Evolutionary conservation across 2,888 invertebrate genomes (phyloP).

Genomic region (Diabrotica balteata): DNA sequence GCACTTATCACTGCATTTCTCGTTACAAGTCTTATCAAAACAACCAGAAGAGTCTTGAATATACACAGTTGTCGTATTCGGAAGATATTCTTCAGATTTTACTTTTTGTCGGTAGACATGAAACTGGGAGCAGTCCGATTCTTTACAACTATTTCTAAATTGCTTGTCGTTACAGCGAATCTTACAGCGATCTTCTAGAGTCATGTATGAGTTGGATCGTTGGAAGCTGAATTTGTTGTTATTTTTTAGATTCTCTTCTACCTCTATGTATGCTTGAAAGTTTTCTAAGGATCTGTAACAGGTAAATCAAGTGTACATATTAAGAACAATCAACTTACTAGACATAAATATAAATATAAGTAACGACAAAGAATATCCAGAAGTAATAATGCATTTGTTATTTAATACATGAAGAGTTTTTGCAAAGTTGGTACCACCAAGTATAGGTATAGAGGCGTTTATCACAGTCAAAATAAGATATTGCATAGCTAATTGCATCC

Average conservation of each 20-base stretch:
- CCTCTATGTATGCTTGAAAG: slow-evolving; percentile 53
- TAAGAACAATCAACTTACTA: no score
- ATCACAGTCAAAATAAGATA: no score
- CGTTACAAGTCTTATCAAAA: slow-evolving; percentile 23
- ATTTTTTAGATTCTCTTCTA: slow-evolving; percentile 34
- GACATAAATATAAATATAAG: no score
- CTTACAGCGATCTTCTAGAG: slow-evolving; percentile 48
- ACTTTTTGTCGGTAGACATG: slow-evolving; percentile 46
- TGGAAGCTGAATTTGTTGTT: slow-evolving; percentile 43
- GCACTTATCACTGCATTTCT: slow-evolving; percentile 40
- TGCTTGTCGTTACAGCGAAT: slow-evolving; percentile 36
- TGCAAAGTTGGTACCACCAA: no score
- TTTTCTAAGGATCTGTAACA: slow-evolving; percentile 52
- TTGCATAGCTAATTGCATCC: no score
- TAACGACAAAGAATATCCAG: no score
- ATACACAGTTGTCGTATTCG: slow-evolving; percentile 44
- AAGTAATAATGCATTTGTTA: no score
- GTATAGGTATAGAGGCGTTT: no score
- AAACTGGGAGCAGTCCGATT: slow-evolving; percentile 39
- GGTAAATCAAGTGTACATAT: background rate
- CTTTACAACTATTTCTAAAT: slow-evolving; percentile 41
- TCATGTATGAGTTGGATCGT: slow-evolving; percentile 55
- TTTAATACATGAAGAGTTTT: no score
- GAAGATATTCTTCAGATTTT: slow-evolving; percentile 52
- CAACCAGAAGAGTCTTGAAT: slow-evolving; percentile 43